These are phyloP conservation scores for Eulemur macaco DNA, from an alignment of 2,113 vertebrate genomes.

Conservation along the genomic window DNA sequence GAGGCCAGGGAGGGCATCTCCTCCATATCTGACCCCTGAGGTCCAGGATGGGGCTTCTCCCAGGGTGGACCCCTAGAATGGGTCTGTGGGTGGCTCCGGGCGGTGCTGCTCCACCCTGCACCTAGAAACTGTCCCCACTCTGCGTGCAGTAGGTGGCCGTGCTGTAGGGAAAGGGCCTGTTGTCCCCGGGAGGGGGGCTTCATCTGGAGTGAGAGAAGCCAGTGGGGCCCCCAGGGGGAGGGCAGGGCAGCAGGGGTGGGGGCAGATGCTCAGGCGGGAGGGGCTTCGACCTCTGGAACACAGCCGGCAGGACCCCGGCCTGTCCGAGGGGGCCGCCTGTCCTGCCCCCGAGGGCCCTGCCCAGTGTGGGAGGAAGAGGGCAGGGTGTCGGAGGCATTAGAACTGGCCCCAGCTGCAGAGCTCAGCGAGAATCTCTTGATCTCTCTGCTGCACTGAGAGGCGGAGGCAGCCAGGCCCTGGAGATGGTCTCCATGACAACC, in stretches of 20 bases:
- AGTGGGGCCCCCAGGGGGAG: rapidly evolving
- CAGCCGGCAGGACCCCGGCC: rapidly evolving
- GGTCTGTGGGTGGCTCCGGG: neutral
- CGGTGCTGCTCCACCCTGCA: neutral
- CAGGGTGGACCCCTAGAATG: neutral
- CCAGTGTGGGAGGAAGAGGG: neutral
- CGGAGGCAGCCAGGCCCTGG: conserved; percentile 80
- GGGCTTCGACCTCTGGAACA: neutral
- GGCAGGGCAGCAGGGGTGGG: neutral
- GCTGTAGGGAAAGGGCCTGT: neutral
- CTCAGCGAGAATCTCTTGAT: conserved; percentile 71
- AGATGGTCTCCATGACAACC: conserved; percentile 89
- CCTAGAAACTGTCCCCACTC: neutral
- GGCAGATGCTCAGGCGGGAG: rapidly evolving
- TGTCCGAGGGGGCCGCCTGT: neutral
- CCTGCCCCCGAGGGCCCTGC: neutral
- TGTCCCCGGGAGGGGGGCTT: neutral
- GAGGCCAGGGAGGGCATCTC: rapidly evolving
- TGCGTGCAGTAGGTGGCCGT: neutral
- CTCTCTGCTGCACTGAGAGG: conserved; percentile 74
- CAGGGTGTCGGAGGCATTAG: neutral
- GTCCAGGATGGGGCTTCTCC: neutral
- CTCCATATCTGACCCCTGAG: neutral
- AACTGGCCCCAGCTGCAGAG: conserved; percentile 63
- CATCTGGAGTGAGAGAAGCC: neutral